Evolutionary conservation across 1,140 invertebrate species (phyloP).

Genomic region (Branchinecta lynchi): DNA sequence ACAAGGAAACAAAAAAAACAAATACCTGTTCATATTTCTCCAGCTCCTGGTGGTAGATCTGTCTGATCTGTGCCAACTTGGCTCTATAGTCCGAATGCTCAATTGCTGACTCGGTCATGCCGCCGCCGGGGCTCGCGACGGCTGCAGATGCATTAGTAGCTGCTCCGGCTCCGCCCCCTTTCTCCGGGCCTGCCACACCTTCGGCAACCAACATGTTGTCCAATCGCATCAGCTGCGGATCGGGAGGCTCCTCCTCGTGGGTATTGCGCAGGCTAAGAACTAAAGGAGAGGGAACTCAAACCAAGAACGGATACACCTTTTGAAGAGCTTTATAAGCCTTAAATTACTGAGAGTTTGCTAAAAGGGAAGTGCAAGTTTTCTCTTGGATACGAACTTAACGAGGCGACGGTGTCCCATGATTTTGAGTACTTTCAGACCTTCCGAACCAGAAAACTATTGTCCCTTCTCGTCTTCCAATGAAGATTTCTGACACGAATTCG

Average conservation of each 20-base stretch:
- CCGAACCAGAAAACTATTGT: too few species aligned
- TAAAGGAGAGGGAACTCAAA: conserved; percentile 28
- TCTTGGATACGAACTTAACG: too few species aligned
- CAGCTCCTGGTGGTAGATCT: conserved; percentile 97
- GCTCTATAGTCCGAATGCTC: conserved; percentile 98
- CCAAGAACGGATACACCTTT: too few species aligned
- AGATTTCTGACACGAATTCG: too few species aligned
- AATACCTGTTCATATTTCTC: conserved; percentile 93
- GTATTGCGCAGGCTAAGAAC: conserved; percentile 88
- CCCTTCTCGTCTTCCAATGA: too few species aligned
- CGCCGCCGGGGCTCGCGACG: conserved; percentile 46
- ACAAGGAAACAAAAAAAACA: too few species aligned
- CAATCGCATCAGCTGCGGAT: conserved; percentile 94
- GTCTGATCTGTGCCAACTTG: conserved; percentile 95
- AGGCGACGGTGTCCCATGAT: too few species aligned
- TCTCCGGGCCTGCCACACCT: conserved; percentile 94
- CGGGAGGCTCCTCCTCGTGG: conserved; percentile 95
- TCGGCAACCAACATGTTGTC: conserved; percentile 99
- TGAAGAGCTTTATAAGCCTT: too few species aligned
- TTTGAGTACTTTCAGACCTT: too few species aligned
- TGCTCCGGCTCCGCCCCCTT: conserved; percentile 78
- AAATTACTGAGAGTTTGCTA: too few species aligned
- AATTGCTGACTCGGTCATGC: conserved; percentile 74
- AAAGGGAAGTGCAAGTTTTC: too few species aligned
- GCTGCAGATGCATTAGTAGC: conserved; percentile 80